A percentile compares a stretch with the other conserved stretches of the same genome.
Conservation (phyloP, 2,113 vertebrate species). For the Heterocephalus glaber region DNA sequence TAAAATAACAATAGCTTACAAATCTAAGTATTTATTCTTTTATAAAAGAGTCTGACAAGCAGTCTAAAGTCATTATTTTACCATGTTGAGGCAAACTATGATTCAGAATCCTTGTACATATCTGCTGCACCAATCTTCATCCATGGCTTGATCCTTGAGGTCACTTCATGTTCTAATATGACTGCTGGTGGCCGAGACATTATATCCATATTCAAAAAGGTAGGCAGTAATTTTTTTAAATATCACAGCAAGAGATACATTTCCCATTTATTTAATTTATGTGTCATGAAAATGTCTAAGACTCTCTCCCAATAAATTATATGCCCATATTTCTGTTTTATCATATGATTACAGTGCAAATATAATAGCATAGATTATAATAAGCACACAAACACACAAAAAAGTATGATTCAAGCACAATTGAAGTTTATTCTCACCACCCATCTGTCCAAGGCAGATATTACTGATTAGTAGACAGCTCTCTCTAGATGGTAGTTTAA, state of each 20-base stretch:
- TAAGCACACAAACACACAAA: not conserved
- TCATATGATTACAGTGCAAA: not conserved
- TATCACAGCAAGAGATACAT: not conserved
- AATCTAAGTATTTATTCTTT: not conserved
- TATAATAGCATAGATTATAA: not conserved
- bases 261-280: not conserved
- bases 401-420: not conserved
- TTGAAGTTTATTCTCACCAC: not conserved
- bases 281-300: not conserved
- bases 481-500: not conserved
- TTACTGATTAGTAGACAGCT: not conserved
- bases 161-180: not conserved
- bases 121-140: not conserved
- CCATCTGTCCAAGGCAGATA: not conserved
- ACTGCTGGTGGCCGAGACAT: not conserved
- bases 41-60: not conserved
- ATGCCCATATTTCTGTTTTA: not conserved
- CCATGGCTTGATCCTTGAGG: not conserved
- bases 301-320: not conserved
- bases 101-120: not conserved
- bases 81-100: not conserved
- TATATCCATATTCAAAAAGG: not conserved
- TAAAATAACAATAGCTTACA: slow-evolving; percentile 21
- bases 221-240: not conserved
- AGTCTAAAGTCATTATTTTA: not conserved